Base-by-base conservation (phyloP, 2,888 invertebrate species). In the Nipponacmea schrenckii region DNA sequence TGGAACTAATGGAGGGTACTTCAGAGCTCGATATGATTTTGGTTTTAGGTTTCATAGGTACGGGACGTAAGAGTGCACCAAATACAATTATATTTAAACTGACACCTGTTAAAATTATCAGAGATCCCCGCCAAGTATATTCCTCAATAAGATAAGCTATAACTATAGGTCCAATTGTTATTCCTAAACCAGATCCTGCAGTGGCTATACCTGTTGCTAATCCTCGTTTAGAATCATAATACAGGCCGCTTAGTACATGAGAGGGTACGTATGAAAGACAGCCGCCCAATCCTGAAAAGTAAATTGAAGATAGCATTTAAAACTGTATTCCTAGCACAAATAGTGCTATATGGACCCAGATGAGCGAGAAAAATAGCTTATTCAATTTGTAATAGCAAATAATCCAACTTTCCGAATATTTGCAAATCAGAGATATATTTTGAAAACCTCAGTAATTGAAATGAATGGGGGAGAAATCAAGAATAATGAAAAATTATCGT, bases 191-290 rank as follows among this genome's bases (percentile, higher is more conserved):
- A 14, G 80, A 82, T 0, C 83, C 84, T n/a, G 79, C 78, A 2
- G 82, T 81, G 8, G 79, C 82, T 27, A 84, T 75, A n/a, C 83
- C 83, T n/a, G 83, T 82, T 20, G 83, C 80, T 10, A 84, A 66
- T 62, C 81, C 83, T 15, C 80, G 75, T 45, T 83, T 77, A 68
- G 80, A 79, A 72, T 78, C 73, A 68, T 78, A 84, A 74, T 84
- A 83, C 45, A 83, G 69, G 3, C 83, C 84, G 50, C 81, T 79
- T 17, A 84, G 74, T 5, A 83, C 81, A 67, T 82, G 83, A 12
- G 83, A 84, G 24, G 84, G 84, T 14, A 84, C 76, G 64, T 83
- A 84, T 12, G 76, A 72, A 69, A 84, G 62, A 68, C 83, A 79
- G 70, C 80, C 80, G 10, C 84, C 84, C 24, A 84, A 68, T 63